Evolutionary conservation across 1,140 invertebrate genomes (phyloP).

Genomic region (Sarcophaga bullata): DNA sequence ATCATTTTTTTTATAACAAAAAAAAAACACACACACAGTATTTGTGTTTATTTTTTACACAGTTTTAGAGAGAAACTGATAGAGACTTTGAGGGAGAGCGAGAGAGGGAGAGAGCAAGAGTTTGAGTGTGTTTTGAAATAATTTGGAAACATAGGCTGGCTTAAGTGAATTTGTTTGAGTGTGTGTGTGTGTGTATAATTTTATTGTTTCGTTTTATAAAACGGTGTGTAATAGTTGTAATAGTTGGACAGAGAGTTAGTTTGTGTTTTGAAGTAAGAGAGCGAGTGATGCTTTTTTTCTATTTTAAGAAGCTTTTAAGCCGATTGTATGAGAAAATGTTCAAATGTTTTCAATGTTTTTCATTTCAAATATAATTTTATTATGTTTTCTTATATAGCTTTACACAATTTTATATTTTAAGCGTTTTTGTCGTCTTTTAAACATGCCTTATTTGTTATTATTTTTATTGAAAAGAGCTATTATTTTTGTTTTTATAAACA

Average conservation of each 20-base stretch:
- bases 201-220: neutral
- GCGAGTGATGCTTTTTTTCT: too few species aligned
- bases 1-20: neutral
- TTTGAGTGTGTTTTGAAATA: neutral
- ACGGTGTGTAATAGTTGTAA: too few species aligned
- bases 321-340: conserved; percentile 2
- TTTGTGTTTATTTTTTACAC: too few species aligned
- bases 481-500: neutral
- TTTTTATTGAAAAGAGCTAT: conserved; percentile 6
- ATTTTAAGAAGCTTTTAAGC: neutral
- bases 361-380: too few species aligned
- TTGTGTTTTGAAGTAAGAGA: too few species aligned
- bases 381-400: too few species aligned
- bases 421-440: neutral
- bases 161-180: neutral
- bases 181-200: neutral
- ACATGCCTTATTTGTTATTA: neutral
- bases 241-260: too few species aligned
- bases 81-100: neutral
- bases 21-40: neutral
- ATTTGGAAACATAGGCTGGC: neutral
- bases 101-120: neutral
- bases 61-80: too few species aligned
- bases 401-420: neutral
- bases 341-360: neutral